phyloP scores from a whole-genome alignment of 2,113 vertebrate genomes.

The Sterrhoptilus dennistouni region DNA sequence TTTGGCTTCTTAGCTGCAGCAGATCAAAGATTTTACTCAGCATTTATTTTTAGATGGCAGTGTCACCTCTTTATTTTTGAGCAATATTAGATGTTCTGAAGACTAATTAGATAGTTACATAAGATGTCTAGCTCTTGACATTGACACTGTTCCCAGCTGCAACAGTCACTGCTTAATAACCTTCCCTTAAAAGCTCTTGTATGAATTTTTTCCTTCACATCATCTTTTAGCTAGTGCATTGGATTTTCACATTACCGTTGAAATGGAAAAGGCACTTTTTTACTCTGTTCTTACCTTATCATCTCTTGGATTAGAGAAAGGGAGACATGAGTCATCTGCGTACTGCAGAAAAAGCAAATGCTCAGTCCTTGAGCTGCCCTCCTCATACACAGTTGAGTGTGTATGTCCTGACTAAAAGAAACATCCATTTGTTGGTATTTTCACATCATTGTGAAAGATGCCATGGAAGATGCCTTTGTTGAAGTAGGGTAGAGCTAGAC shows the following conservation, averaged over 20 bases:
- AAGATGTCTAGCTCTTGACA: constrained; percentile 5
- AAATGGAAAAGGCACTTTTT: not conserved
- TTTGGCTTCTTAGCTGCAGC: not conserved
- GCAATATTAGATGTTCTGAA: not conserved
- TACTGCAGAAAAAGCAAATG: not conserved
- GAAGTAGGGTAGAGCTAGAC: not conserved
- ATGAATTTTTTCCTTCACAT: not conserved
- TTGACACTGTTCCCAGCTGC: not conserved
- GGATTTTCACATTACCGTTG: not conserved
- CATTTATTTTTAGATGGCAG: not conserved
- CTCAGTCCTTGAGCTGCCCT: not conserved
- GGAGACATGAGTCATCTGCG: not conserved
- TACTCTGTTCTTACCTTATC: not conserved
- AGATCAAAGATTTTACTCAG: not conserved
- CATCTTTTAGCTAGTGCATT: not conserved
- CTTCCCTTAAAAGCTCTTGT: not conserved
- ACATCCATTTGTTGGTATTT: not conserved
- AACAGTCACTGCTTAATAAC: not conserved
- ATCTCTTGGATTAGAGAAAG: not conserved
- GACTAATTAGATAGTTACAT: not conserved
- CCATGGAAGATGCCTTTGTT: not conserved
- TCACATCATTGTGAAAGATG: not conserved
- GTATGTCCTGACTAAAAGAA: not conserved
- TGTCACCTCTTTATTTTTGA: constrained; percentile 8
- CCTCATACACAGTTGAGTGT: not conserved